Evolutionary conservation across 2,888 invertebrate genomes (phyloP), one percentile per base, ranked within the genome.

Genomic region (Phrixothrix hirtus): DNA sequence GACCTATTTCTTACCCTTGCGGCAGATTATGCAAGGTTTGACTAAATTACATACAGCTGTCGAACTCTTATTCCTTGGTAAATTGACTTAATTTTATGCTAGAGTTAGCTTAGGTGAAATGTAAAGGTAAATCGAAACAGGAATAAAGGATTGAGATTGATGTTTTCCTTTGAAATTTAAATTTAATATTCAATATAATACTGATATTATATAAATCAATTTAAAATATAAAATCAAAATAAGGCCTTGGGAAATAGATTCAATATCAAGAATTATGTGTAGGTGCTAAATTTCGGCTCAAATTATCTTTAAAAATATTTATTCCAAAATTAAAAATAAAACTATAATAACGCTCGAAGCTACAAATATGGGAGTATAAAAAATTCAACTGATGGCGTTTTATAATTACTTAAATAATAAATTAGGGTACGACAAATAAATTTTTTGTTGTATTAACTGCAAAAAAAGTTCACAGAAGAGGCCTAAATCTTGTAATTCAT

Each of bases 31-130:
- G 37, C 25, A 13, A 26, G 25, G 12, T 26, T 29, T 29, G 14
- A 15, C 29, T 16, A 14, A 39, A 39, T 39, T 39, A 29, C 39
- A n/a, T 39, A 29, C 29, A 25, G 15, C 13, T 39, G 39, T 15
- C 29, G 29, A 42, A 42, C 14, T n/a, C n/a, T 39, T 39, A n/a
- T 41, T 42, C 12, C 32, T 9, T 21, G 12, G 17, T 6, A 32
- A 31, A 42, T 42, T 13, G 42, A 42, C 32, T 31, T 41, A 42
- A 32, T 31, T 42, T 42, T 32, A 42, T 42, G 42, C 42, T 42
- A 42, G 12, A 42, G 27, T 39, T 39, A 25, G 27, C 39, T 29
- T 39, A 39, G 27, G 29, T 39, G 26, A 13, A 39, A 39, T 39
- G 10, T 15, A 21, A 27, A 29, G 15, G 29, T 11, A 13, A 38